Conservation (phyloP, 37 sponge, comb jelly and placozoan genomes). For the Crambe crambe region DNA sequence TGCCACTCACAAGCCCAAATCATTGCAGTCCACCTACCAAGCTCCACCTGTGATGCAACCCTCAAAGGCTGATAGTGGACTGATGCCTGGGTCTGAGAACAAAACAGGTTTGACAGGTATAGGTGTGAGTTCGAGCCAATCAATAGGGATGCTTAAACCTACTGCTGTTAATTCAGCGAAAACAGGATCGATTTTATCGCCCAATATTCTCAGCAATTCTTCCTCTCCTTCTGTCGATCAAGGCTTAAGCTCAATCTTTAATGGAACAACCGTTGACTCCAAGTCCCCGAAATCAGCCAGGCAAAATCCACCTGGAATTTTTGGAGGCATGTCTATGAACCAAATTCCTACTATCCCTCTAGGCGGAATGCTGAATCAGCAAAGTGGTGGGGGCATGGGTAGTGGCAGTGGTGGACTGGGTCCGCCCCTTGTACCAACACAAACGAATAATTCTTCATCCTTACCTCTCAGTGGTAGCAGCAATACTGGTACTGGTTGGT, state of each 20-base stretch:
- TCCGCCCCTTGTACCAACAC: slow-evolving; percentile 13
- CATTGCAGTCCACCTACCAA: neutral
- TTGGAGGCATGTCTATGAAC: neutral
- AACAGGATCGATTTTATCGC: too few species aligned
- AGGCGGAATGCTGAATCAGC: neutral
- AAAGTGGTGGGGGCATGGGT: neutral
- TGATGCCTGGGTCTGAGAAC: neutral
- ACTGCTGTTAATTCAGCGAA: too few species aligned
- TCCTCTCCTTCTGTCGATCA: neutral
- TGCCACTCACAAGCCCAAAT: neutral
- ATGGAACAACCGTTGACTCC: neutral
- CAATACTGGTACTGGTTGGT: slow-evolving; percentile 19
- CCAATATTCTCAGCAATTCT: too few species aligned
- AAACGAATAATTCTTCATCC: neutral
- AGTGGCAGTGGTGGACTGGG: neutral
- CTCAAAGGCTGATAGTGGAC: neutral
- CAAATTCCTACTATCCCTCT: neutral
- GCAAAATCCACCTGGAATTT: neutral
- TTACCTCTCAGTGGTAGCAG: neutral
- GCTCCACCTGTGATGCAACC: neutral
- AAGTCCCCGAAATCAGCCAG: neutral
- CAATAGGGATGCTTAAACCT: too few species aligned
- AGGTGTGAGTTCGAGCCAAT: neutral
- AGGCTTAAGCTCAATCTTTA: neutral
- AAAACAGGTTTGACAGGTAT: neutral